Evolutionary conservation across 2,797 vertebrate species (phyloP).

Genomic region (Leptatherina wallacei): DNA sequence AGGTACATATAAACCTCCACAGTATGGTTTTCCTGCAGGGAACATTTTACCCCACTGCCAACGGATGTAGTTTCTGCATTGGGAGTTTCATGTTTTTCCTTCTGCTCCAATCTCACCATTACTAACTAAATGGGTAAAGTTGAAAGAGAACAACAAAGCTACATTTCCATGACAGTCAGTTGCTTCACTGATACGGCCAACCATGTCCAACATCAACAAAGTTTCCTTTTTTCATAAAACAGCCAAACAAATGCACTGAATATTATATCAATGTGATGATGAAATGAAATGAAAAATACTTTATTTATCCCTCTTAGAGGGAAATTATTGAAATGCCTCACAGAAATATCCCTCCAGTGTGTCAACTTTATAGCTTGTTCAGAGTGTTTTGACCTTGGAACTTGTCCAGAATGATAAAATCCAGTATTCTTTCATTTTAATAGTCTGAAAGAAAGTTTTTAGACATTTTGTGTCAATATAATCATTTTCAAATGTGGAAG

Average conservation of each 20-base stretch:
- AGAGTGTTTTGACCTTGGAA: not conserved
- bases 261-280: not conserved
- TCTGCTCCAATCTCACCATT: conserved; percentile 17
- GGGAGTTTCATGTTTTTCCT: conserved; percentile 27
- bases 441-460: conserved; percentile 7
- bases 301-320: too few relatives aligned
- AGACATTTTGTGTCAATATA: conserved; percentile 16
- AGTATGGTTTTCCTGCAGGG: conserved; percentile 26
- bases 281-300: too few relatives aligned
- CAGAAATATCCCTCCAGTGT: not conserved
- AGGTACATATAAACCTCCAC: conserved; percentile 76
- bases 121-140: conserved; percentile 6
- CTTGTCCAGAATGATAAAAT: not conserved
- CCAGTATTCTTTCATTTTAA: conserved; percentile 2
- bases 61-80: conserved; percentile 3
- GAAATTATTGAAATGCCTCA: not conserved
- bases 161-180: conserved; percentile 36
- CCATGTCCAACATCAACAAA: not conserved
- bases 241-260: not conserved
- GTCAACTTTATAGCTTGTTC: not conserved
- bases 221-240: not conserved
- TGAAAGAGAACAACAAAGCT: conserved; percentile 10
- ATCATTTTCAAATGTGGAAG: conserved; percentile 31
- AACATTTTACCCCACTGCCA: conserved; percentile 6
- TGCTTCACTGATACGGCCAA: not conserved